Conservation (phyloP, 2,113 vertebrate genomes). For the Paracanthobrama guichenoti region DNA sequence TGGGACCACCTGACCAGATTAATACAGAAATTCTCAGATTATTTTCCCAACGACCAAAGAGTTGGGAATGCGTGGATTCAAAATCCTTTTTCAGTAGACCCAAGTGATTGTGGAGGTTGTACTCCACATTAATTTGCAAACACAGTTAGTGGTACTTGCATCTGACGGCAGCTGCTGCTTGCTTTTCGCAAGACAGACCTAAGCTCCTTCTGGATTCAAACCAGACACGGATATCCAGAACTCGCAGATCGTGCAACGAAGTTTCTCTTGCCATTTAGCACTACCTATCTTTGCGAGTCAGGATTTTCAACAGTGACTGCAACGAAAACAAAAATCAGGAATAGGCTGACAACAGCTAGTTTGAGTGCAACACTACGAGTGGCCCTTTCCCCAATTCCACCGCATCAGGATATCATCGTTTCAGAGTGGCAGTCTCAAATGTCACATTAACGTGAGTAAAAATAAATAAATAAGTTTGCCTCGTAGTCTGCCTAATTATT, state of each 20-base stretch:
- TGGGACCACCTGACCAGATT: conserved; percentile 14
- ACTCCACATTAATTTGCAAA: background rate
- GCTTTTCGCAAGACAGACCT: background rate
- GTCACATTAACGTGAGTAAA: background rate
- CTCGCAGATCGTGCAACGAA: background rate
- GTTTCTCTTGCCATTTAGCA: conserved; percentile 9
- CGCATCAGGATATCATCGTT: background rate
- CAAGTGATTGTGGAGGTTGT: background rate
- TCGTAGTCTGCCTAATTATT: too few species aligned
- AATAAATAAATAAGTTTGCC: background rate
- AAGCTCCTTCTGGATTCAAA: background rate
- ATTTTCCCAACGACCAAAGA: background rate
- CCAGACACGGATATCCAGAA: background rate
- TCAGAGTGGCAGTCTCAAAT: background rate
- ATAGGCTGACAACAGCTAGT: too few species aligned
- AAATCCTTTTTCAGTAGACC: background rate
- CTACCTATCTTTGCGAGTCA: too few species aligned
- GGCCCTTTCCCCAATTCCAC: background rate
- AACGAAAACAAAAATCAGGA: too few species aligned
- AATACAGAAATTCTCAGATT: background rate
- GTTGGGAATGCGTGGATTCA: background rate
- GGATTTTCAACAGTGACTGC: too few species aligned
- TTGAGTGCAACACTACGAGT: too few species aligned
- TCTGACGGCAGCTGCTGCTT: background rate
- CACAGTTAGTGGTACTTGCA: background rate